Evolutionary conservation across 1,140 invertebrate species (phyloP).

Genomic region (Tachypleus tridentatus): DNA sequence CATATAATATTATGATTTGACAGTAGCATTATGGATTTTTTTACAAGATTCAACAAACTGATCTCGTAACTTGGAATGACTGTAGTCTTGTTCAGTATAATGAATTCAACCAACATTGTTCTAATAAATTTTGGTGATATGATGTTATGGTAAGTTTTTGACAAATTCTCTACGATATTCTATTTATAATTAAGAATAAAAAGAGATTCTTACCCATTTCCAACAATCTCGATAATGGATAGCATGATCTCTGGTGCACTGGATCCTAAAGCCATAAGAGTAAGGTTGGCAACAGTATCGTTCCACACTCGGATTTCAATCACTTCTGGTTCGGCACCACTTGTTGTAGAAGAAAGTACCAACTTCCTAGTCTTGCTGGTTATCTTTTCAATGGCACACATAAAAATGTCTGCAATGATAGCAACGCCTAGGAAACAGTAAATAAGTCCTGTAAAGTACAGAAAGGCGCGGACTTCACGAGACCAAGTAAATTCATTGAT

Average conservation of each 20-base stretch:
- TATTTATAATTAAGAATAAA: not conserved
- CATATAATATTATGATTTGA: no score
- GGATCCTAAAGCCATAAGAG: conserved; percentile 53
- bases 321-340: conserved; percentile 27
- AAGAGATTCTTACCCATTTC: conserved; percentile 31
- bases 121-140: no score
- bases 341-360: conserved; percentile 17
- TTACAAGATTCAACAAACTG: no score
- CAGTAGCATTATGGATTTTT: no score
- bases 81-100: no score
- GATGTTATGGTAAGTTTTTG: no score
- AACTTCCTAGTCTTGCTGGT: conserved; percentile 48
- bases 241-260: conserved; percentile 52
- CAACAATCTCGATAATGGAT: conserved; percentile 48
- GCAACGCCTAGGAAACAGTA: conserved; percentile 44
- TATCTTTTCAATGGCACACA: conserved; percentile 52
- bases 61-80: no score
- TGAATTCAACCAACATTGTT: no score
- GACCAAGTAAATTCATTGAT: conserved; percentile 45
- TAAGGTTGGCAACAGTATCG: conserved; percentile 53
- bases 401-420: conserved; percentile 48
- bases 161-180: no score
- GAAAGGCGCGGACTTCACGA: conserved; percentile 31
- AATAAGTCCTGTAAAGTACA: conserved; percentile 44
- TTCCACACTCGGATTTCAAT: conserved; percentile 43